Conservation (phyloP, 2,113 vertebrate species). For the Acrocephalus kingi region DNA sequence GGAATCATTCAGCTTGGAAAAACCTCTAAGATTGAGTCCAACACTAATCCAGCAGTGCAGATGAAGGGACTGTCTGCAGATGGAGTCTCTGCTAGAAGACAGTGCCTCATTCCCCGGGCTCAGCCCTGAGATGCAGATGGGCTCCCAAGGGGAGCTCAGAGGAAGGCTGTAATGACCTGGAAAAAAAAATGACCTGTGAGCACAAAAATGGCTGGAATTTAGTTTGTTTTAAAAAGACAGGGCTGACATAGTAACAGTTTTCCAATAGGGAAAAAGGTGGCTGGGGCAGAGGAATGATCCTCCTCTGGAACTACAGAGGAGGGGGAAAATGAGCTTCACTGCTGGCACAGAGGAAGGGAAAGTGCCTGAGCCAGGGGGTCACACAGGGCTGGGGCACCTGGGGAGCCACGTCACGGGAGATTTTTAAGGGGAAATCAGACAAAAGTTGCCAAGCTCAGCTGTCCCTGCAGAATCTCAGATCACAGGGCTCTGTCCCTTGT, state of each 20-base stretch:
- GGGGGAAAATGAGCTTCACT: rapidly evolving
- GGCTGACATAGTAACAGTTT: not conserved
- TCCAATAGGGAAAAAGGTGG: not conserved
- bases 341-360: not conserved
- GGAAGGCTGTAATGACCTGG: not conserved
- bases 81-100: not conserved
- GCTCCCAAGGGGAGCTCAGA: not conserved
- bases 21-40: not conserved
- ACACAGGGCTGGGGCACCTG: rapidly evolving
- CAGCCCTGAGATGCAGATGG: not conserved
- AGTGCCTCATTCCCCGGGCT: rapidly evolving
- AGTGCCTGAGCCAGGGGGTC: too few relatives aligned
- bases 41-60: not conserved
- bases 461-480: not conserved
- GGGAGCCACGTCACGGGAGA: rapidly evolving
- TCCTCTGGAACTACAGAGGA: rapidly evolving
- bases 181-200: not conserved
- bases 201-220: not conserved
- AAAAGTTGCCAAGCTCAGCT: not conserved
- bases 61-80: rapidly evolving
- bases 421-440: not conserved
- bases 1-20: not conserved
- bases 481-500: not conserved
- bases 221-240: not conserved
- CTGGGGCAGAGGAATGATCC: rapidly evolving